Base-by-base conservation (phyloP, 2,888 invertebrate species). In the Lissocephala sabroskyi region DNA sequence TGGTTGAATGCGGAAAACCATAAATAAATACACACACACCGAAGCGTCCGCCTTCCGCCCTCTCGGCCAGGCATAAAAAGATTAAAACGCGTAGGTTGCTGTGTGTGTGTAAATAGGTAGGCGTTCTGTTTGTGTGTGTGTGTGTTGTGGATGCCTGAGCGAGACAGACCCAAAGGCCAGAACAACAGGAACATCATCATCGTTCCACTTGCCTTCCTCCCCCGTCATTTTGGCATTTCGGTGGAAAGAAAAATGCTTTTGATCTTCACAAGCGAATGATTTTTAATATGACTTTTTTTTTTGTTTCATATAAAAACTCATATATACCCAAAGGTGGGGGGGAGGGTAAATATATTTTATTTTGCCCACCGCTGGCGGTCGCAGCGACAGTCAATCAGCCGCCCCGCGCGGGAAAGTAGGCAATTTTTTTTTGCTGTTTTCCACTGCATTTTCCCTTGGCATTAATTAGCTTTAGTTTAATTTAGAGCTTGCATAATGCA, bases 221-320 rank as follows among this genome's bases (percentile, higher is more conserved):
- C 23, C 49, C 68, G 56, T 68, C 74, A 73, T 68, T 68, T 68
- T 68, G 77, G 68, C 71, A 70, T 70, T 70, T 70, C 56, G 75
- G 71, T 77, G 60, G 60, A 74, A 70, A 77, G n/a, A 75, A 79
- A 67, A 78, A 80, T 80, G 81, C 81, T 81, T 81, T 81, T 82
- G 81, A 81, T 82, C 82, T 81, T 82, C 80, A 79, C 82, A 79
- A 80, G 76, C 78, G 77, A 78, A 79, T 81, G 82, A 76, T 82
- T 81, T 79, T 81, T 81, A 80, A 82, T 80, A 82, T 35, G 35
- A 35, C 35, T 35, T 3, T 35, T 37, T 37, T 18, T 37, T n/a
- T 11, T 37, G 19, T 37, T 23, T 13, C 13, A 23, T 23, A 23
- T 23, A 7, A 23, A n/a, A n/a, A 23, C 4, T 23, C 4, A 23